Base-by-base conservation (phyloP, 2,888 invertebrate species). In the Polia nebulosa region DNA sequence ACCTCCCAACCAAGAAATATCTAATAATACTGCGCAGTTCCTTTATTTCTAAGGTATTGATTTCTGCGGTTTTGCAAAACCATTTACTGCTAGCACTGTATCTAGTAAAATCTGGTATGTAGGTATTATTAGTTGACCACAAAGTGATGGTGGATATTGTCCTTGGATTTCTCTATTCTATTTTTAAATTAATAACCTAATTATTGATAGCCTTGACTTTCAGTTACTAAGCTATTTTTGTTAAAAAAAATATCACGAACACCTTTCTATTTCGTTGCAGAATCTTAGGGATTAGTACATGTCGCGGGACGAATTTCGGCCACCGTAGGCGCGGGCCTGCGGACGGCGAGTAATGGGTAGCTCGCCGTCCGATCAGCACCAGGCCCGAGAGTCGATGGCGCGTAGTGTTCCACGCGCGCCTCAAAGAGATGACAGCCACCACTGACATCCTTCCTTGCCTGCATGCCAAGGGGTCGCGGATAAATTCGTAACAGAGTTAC, bases 1-100 rank as follows among this genome's bases (percentile, higher is more conserved):
- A 49, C 5, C 9, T 15, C 29, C 17, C 5, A 32, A 1, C 20
- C 25, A 32, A 53, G 36, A 29, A 63, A 49, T 39, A 70, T 20
- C 22, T 17, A 27, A n/a, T 39, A 52, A 45, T 17, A 74, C 13
- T 2, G 29, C 45, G 45, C 29, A 20, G 53, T 66, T 20, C 41
- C 39, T 60, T 47, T 11, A 47, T 49, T 57, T 47, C 13, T 11
- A n/a, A 29, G 1, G 20, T 79, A 74, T 83, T 32, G 49, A 72
- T 69, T 67, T 67, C 60, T 80, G 81, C 60, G 71, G 78, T 74
- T 60, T 34, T 22, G 47, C 41, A 45, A 47, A 72, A 55, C 22
- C 41, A 65, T 77, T 80, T 65, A 29, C 45, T 57, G 20, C 44
- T 36, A 13, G n/a, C 36, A 45, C 17, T 39, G 9, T 52, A 34